phyloP scores from a whole-genome alignment of 2,888 invertebrate species.

The Hofmannophila pseudospretella region DNA sequence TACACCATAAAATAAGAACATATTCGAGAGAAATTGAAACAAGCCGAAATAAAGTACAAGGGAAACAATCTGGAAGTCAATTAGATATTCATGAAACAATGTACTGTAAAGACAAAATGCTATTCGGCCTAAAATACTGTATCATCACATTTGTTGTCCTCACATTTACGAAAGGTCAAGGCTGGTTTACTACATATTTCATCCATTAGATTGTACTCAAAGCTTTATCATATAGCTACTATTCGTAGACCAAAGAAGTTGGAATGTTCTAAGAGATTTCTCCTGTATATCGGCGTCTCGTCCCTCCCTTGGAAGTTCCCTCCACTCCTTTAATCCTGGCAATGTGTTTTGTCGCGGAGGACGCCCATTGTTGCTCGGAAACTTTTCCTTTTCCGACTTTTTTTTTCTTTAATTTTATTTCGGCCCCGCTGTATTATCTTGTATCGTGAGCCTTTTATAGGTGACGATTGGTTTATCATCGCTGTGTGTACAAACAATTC shows the following conservation, averaged over 20 bases:
- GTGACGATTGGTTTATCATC: constrained; percentile 1
- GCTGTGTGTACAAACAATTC: no score
- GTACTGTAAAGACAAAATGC: no score
- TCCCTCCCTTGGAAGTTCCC: constrained; percentile 22
- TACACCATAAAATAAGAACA: no score
- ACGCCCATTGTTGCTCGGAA: constrained; percentile 58
- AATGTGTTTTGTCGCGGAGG: constrained; percentile 70
- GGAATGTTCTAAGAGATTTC: constrained; percentile 25
- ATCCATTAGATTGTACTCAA: background rate
- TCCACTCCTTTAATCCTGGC: constrained; percentile 55
- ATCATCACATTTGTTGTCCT: no score
- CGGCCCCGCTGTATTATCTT: constrained; percentile 45
- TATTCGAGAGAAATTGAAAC: no score
- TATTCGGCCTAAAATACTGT: no score
- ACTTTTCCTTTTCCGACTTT: constrained; percentile 47
- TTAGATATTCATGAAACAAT: no score
- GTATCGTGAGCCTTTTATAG: constrained; percentile 18
- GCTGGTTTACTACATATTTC: no score
- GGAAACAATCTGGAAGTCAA: no score
- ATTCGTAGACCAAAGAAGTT: constrained; percentile 17
- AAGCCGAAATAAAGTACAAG: no score
- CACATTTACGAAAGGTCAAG: no score
- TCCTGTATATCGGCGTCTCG: constrained; percentile 24
- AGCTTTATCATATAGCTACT: background rate
- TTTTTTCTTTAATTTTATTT: constrained; percentile 68